phyloP scores from a whole-genome alignment of 2,113 vertebrate species.

The Silurus asotus region DNA sequence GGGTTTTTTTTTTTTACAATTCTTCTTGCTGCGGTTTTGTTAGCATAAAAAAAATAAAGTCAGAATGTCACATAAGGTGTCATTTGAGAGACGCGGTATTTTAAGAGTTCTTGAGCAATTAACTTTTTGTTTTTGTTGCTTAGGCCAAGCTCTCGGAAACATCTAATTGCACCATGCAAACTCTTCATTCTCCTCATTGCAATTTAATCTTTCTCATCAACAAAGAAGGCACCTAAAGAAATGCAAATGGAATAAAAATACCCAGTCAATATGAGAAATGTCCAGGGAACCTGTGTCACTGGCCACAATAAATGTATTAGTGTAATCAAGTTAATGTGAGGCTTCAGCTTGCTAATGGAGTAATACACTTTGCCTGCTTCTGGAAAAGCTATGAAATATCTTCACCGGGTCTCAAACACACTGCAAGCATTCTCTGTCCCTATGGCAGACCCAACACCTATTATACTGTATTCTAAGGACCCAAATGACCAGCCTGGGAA shows the following conservation, averaged over 20 bases:
- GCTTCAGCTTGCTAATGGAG: slow-evolving; percentile 67
- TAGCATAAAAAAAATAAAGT: not conserved
- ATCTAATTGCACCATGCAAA: not conserved
- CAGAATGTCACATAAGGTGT: not conserved
- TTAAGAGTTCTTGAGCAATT: not conserved
- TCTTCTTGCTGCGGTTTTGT: not conserved
- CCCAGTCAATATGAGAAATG: slow-evolving; percentile 51
- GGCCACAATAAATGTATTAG: slow-evolving; percentile 58
- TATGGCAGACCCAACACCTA: slow-evolving; percentile 24
- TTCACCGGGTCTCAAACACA: slow-evolving; percentile 63
- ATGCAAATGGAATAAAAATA: slow-evolving; percentile 10
- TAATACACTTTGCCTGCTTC: slow-evolving; percentile 60
- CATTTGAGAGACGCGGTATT: not conserved
- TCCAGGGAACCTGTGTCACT: slow-evolving; percentile 48
- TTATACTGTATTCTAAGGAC: slow-evolving; percentile 29
- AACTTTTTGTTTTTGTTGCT: not conserved
- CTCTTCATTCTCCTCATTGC: not conserved
- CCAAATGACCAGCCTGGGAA: slow-evolving; percentile 69
- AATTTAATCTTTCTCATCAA: not conserved
- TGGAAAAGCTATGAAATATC: slow-evolving; percentile 63
- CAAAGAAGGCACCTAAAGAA: not conserved
- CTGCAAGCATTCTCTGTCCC: not conserved
- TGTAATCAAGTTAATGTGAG: slow-evolving; percentile 70
- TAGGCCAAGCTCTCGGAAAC: not conserved
- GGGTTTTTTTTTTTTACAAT: not conserved